Evolutionary conservation across 2,888 invertebrate genomes (phyloP), one percentile per base, ranked within the genome.

Genomic region (Bellardia pandia): DNA sequence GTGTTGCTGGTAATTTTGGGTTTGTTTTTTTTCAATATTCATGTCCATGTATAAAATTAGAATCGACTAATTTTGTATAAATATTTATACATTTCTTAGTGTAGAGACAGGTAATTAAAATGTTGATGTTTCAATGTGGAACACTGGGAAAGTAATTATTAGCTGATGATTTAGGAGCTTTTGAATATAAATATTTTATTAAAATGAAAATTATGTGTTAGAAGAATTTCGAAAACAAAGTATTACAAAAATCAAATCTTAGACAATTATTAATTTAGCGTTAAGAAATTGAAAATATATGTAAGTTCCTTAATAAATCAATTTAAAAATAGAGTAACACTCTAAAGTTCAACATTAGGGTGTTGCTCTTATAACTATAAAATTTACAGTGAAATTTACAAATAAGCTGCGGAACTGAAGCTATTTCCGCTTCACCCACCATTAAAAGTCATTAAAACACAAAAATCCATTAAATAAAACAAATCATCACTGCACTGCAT

Each of bases 21-120:
- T 66, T 42, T 53, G n/a, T 14, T 58, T 9, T 11, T 58, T 23
- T 80, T 56, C 45, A 56, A 58, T 75, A 58, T 66, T 45, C 66
- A 62, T 62, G 62, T 62, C 40, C 62, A 58, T 66, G 48, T 58
- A 23, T 16, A 45, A 74, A 74, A 81, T 58, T 81, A 68, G 33
- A 56, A 56, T 66, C n/a, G 8, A 66, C 42, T 23, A 53, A 48
- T 56, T 74, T 74, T 74, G 2, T 79, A 51, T 69, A 79, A 69
- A 79, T 79, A 79, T 74, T 66, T 80, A 72, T 80, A 62, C 53
- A 74, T 58, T 64, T 56, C 14, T 48, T 56, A 37, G 45, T 58
- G n/a, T 33, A 48, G 37, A 74, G 7, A 23, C 45, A 81, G 58
- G 66, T 68, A 66, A 81, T 81, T 81, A 75, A 74, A 74, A 48